A percentile compares a stretch with the other conserved stretches of the same genome.
Evolutionary conservation across 1,140 invertebrate genomes (phyloP).

Genomic region (Drosophila tani): DNA sequence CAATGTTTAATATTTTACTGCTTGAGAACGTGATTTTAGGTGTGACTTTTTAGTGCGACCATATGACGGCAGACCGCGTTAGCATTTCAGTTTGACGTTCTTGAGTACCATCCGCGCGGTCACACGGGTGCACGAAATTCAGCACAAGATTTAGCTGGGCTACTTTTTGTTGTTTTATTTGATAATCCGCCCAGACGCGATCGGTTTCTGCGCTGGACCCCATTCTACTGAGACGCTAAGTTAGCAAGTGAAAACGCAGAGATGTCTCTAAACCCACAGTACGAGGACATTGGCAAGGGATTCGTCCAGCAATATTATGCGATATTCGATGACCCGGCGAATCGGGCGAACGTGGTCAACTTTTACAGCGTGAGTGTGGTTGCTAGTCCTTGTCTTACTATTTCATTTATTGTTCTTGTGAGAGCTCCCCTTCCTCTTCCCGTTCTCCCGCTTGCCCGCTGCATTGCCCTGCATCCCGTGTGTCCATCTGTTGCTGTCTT

Average conservation of each 20-base stretch:
- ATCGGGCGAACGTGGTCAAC: constrained; percentile 92
- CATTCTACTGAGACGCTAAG: neutral
- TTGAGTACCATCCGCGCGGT: neutral
- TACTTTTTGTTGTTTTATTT: constrained; percentile 17
- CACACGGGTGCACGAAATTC: constrained; percentile 10
- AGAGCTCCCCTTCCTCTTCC: neutral
- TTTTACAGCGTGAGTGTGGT: constrained; percentile 95
- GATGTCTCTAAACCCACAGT: constrained; percentile 95
- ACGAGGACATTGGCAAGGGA: constrained; percentile 95
- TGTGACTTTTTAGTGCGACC: constrained; percentile 4
- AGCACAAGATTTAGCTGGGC: constrained; percentile 1
- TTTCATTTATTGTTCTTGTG: neutral
- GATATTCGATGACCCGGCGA: constrained; percentile 94
- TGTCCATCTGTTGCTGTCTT: constrained; percentile 21
- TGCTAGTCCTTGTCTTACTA: neutral
- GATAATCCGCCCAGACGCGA: constrained; percentile 13
- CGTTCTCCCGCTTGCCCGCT: neutral
- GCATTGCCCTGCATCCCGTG: neutral
- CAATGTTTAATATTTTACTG: no score
- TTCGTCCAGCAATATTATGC: constrained; percentile 97
- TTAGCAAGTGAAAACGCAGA: constrained; percentile 9
- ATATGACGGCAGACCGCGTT: no score
- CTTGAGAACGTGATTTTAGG: no score
- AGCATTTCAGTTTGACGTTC: neutral
- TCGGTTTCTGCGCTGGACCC: constrained; percentile 11